These are phyloP conservation scores for Rhagophthalmus giganteus DNA, from an alignment of 2,888 invertebrate species.

Conservation along the genomic window DNA sequence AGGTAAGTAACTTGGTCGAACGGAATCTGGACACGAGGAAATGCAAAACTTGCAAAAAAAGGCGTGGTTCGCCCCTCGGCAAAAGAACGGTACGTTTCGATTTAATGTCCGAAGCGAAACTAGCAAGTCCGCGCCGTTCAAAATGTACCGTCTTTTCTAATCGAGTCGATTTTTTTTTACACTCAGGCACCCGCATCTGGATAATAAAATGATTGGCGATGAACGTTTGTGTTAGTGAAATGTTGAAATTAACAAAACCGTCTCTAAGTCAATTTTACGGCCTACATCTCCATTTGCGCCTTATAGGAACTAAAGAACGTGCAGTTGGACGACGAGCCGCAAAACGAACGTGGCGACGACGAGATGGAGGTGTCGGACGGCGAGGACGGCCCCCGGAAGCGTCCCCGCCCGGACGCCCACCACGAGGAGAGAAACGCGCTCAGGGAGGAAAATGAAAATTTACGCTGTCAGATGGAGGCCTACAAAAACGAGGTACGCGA, in stretches of 20 bases:
- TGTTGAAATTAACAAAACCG: constrained; percentile 14
- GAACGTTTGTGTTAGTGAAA: constrained; percentile 17
- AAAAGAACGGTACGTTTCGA: too few relatives aligned
- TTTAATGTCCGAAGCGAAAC: too few relatives aligned
- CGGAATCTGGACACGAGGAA: too few relatives aligned
- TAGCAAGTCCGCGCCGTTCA: background rate
- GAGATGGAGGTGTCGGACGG: constrained; percentile 88
- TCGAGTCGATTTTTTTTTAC: constrained; percentile 3
- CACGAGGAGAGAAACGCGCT: constrained; percentile 45
- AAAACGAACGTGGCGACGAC: constrained; percentile 71
- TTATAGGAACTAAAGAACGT: constrained; percentile 69
- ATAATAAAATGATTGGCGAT: constrained; percentile 8
- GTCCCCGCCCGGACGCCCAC: constrained; percentile 37
- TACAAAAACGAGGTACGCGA: constrained; percentile 80
- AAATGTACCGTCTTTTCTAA: constrained; percentile 10
- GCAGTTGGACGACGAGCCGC: constrained; percentile 64
- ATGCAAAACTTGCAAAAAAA: too few relatives aligned
- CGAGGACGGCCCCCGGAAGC: constrained; percentile 59
- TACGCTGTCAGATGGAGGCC: constrained; percentile 89
- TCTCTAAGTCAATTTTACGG: background rate
- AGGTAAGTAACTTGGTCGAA: too few relatives aligned
- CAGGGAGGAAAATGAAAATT: constrained; percentile 86
- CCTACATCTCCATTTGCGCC: constrained; percentile 14
- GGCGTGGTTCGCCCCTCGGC: too few relatives aligned
- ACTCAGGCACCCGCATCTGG: constrained; percentile 7